Conservation (phyloP, 2,113 vertebrate genomes). For the Equus przewalskii region DNA sequence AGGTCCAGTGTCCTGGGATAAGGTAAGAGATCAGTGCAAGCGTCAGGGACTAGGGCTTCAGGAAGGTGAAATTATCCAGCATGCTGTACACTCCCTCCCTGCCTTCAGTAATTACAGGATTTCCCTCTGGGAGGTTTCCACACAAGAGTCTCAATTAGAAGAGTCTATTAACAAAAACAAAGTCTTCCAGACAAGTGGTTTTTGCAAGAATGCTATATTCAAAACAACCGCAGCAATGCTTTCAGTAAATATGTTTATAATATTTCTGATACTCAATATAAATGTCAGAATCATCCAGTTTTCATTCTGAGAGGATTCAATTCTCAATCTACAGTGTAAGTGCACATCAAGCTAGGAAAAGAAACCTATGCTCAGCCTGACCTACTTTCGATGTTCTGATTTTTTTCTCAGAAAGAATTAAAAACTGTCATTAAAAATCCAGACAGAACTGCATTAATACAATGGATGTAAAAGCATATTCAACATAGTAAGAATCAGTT, state of each 20-base stretch:
- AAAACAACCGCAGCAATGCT: conserved; percentile 42
- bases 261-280: conserved; percentile 51
- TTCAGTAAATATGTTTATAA: conserved; percentile 17
- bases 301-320: conserved; percentile 62
- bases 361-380: conserved; percentile 72
- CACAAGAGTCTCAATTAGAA: conserved; percentile 63
- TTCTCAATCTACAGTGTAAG: conserved; percentile 65
- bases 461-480: conserved; percentile 69
- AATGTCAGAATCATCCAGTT: conserved; percentile 30
- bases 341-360: conserved; percentile 64
- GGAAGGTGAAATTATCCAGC: background rate
- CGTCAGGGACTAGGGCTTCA: background rate
- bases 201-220: conserved; percentile 62
- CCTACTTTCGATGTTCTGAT: conserved; percentile 80
- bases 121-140: conserved; percentile 63
- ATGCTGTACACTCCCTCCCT: background rate
- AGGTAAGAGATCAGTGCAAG: conserved; percentile 15
- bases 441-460: conserved; percentile 70
- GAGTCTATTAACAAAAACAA: conserved; percentile 67
- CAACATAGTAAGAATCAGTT: conserved; percentile 58
- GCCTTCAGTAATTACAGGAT: conserved; percentile 37
- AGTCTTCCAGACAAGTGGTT: background rate
- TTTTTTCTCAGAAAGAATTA: conserved; percentile 74
- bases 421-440: conserved; percentile 78
- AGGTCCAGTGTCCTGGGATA: background rate